Evolutionary conservation across 2,888 invertebrate genomes (phyloP), one percentile per base, ranked within the genome.

Genomic region (Chironomus riparius): DNA sequence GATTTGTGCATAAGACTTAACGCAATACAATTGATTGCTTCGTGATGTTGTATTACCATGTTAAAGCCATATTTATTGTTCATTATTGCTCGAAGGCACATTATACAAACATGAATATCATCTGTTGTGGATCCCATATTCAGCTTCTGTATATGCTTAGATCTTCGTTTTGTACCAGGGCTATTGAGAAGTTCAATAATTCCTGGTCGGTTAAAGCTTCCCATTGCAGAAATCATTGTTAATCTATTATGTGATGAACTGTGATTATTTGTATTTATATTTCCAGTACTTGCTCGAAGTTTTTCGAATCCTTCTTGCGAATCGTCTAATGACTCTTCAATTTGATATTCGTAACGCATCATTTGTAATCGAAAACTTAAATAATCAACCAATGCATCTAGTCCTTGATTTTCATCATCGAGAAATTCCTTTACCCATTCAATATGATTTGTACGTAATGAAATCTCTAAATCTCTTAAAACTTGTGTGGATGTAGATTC

Each of bases 361-460:
- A 97, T 95, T 82, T 93, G 92, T 82, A 95, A 87, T 80, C 96
- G 89, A 87, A 95, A 95, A 87, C 95, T 95, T 81, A 99, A 89
- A 87, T 99, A 99, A 86, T 98, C 97, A 80, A 99, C 94, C 79
- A 99, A 88, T 78, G 98, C 95, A 86, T 98, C 97, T 79, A 99
- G 86, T 15, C 99, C 99, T 82, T 94, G 92, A 86, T 98, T 98
- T 79, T 94, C 92, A 80, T 97, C 95, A 86, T 96, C 95, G 78
- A 99, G 88, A 86, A 99, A 99, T 85, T 98, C 97, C 80, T 96
- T 91, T 76, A 99, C 99, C 99, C 99, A 99, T 95, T 99, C 98
- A 83, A 99, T 99, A 86, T 97, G 96, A 87, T 99, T 99, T 79
- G 99, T 99, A 81, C 98, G 90, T 81, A 99, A 86, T 68, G 98